phyloP scores from a whole-genome alignment of 2,888 invertebrate species.

The Diaprepes abbreviatus region DNA sequence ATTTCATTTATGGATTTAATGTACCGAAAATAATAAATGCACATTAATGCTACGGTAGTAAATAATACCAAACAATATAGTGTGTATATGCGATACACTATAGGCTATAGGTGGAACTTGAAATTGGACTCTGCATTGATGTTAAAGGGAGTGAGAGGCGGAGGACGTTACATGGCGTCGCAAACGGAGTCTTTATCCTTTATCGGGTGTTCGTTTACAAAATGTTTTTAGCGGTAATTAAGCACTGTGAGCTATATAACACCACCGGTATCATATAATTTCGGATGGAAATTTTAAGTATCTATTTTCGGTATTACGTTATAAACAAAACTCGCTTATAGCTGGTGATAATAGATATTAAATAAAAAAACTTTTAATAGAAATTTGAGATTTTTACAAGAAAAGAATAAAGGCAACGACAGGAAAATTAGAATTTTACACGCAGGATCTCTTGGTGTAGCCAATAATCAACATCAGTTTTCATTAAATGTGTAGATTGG shows the following conservation, averaged over 20 bases:
- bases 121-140: constrained; percentile 36
- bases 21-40: constrained; percentile 12
- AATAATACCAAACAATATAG: constrained; percentile 28
- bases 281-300: constrained; percentile 12
- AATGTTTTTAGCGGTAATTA: constrained; percentile 61
- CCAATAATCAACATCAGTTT: too few species aligned
- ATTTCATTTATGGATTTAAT: constrained; percentile 2
- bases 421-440: too few species aligned
- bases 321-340: not conserved
- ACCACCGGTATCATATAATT: constrained; percentile 18
- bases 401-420: not conserved
- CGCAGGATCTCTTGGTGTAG: too few species aligned
- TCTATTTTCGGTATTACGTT: constrained; percentile 15
- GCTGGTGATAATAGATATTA: not conserved
- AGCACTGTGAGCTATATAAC: constrained; percentile 37
- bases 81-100: constrained; percentile 20
- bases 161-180: constrained; percentile 50
- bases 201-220: constrained; percentile 61
- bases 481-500: too few species aligned
- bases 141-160: constrained; percentile 37
- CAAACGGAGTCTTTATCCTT: constrained; percentile 58
- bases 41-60: constrained; percentile 3
- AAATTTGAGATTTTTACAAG: not conserved
- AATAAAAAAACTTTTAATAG: not conserved
- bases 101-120: constrained; percentile 21